These are phyloP conservation scores for Synergus umbraculus DNA, from an alignment of 2,888 invertebrate genomes.

Conservation along the genomic window DNA sequence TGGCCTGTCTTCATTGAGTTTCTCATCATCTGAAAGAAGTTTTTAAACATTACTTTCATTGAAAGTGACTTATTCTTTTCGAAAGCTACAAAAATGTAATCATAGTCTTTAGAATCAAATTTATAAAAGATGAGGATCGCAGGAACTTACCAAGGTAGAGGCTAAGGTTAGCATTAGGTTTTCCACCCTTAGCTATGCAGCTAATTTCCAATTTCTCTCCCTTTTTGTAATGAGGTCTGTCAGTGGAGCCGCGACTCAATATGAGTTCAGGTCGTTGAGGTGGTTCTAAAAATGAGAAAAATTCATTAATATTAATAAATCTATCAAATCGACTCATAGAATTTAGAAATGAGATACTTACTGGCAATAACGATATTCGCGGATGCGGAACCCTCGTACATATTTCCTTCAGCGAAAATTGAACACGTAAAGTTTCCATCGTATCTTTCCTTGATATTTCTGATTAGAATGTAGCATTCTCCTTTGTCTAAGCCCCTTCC, in stretches of 20 bases:
- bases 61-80: neutral
- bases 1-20: conserved; percentile 79
- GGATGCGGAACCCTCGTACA: conserved; percentile 80
- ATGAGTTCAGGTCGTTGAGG: conserved; percentile 78
- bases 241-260: conserved; percentile 71
- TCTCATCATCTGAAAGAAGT: conserved; percentile 80
- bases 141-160: conserved; percentile 82
- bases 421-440: conserved; percentile 86
- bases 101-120: neutral
- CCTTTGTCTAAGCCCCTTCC: conserved; percentile 81
- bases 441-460: conserved; percentile 82
- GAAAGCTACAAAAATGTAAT: neutral
- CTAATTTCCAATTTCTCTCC: conserved; percentile 83
- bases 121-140: neutral
- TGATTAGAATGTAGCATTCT: conserved; percentile 86
- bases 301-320: conserved; percentile 1
- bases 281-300: conserved; percentile 76
- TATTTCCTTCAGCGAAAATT: conserved; percentile 81
- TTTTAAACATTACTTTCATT: neutral
- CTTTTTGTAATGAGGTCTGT: conserved; percentile 79
- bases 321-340: neutral
- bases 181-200: conserved; percentile 84
- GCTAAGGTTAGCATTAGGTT: conserved; percentile 87
- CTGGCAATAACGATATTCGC: conserved; percentile 86
- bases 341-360: conserved; percentile 78